Percentiles rank a stretch among this genome's conserved stretches.
phyloP scores from a whole-genome alignment of 2,113 vertebrate species.

The Sprattus sprattus region DNA sequence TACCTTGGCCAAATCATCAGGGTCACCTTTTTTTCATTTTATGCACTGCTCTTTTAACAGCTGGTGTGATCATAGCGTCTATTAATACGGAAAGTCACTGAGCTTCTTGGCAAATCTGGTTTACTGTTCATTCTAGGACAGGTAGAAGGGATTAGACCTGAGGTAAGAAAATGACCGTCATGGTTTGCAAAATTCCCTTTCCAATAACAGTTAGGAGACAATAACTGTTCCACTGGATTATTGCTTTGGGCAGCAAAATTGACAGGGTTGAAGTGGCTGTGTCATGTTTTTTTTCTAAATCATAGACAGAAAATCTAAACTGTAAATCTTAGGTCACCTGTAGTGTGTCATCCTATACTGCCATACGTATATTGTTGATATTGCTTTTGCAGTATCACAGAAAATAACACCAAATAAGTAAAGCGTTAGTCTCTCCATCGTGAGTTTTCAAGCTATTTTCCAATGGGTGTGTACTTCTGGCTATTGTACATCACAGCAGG shows the following conservation, averaged over 20 bases:
- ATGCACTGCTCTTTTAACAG: constrained; percentile 38
- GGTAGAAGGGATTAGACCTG: neutral
- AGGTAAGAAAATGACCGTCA: neutral
- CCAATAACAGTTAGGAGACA: neutral
- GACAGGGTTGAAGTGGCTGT: neutral
- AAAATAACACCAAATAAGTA: neutral
- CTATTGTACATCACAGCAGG: neutral
- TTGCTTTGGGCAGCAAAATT: neutral
- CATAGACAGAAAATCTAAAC: neutral
- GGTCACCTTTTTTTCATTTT: constrained; percentile 38
- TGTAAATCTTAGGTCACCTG: neutral
- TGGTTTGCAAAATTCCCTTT: neutral
- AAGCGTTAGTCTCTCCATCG: constrained; percentile 1
- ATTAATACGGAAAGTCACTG: neutral
- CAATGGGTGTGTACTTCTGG: neutral
- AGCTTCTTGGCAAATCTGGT: constrained; percentile 18
- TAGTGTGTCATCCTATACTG: neutral
- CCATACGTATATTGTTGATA: constrained; percentile 31
- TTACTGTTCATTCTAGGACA: constrained; percentile 23
- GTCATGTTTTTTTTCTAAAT: neutral
- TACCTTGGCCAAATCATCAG: constrained; percentile 46
- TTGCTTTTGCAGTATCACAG: neutral
- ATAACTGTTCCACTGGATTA: neutral
- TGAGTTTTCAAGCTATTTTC: neutral
- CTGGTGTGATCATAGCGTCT: neutral